Conservation (phyloP, 2,797 vertebrate species). For the Sciurus vulgaris region DNA sequence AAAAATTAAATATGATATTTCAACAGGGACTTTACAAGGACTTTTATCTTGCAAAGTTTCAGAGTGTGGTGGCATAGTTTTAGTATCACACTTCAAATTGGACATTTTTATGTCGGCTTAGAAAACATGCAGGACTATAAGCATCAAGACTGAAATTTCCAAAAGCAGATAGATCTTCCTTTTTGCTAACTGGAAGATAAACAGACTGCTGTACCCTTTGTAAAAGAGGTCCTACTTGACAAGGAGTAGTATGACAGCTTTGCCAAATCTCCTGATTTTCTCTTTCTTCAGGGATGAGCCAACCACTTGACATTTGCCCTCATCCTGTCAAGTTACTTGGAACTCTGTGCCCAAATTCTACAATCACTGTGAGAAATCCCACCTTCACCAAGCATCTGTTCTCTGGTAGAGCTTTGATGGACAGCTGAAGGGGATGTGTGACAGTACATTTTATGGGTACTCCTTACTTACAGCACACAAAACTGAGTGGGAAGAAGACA, state of each 20-base stretch:
- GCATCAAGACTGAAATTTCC: not conserved
- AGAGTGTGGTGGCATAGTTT: not conserved
- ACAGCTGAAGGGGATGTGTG: not conserved
- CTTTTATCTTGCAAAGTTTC: slow-evolving; percentile 2
- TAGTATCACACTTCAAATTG: not conserved
- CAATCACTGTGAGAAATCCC: not conserved
- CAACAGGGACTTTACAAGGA: not conserved
- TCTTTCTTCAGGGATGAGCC: not conserved
- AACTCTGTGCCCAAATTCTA: not conserved
- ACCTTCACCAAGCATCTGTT: not conserved
- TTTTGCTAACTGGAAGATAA: not conserved
- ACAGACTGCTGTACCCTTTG: not conserved
- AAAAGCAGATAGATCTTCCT: not conserved
- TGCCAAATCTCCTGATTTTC: not conserved
- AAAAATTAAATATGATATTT: slow-evolving; percentile 6
- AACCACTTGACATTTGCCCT: not conserved
- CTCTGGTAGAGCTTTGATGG: not conserved
- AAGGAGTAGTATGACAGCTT: not conserved
- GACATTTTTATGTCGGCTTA: not conserved
- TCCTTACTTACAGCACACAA: not conserved
- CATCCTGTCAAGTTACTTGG: not conserved
- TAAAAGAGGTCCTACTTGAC: not conserved
- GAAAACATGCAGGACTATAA: not conserved
- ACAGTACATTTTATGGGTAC: not conserved
- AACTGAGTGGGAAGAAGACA: not conserved